These are phyloP conservation scores for Picathartes gymnocephalus DNA, from an alignment of 2,113 vertebrate species.

Conservation along the genomic window DNA sequence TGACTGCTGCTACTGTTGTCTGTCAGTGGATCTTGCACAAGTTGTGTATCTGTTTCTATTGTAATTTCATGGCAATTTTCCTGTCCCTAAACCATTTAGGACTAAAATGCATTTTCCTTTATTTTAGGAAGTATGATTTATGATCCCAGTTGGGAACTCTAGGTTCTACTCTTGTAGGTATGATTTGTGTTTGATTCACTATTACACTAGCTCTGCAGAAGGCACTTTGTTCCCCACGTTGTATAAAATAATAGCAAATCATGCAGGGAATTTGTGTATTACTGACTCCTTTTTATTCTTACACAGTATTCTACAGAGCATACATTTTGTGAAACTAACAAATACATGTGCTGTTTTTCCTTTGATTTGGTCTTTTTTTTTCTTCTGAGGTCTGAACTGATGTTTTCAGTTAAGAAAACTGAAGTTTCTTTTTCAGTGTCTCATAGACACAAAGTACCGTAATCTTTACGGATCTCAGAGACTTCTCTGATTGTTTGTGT, in stretches of 20 bases:
- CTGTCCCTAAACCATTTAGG: not conserved
- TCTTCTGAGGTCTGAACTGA: not conserved
- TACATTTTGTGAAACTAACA: not conserved
- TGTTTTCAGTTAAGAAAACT: not conserved
- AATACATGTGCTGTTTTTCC: not conserved
- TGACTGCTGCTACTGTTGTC: not conserved
- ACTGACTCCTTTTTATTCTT: not conserved
- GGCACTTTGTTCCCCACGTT: not conserved
- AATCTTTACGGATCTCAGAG: not conserved
- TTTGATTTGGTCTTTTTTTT: not conserved
- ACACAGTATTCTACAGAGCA: not conserved
- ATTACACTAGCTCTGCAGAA: not conserved
- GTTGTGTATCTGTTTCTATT: not conserved
- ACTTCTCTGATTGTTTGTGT: not conserved
- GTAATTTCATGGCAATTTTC: not conserved
- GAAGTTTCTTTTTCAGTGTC: not conserved
- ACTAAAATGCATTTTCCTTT: not conserved
- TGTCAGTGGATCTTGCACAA: not conserved
- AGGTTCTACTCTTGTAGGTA: not conserved
- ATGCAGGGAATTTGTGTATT: not conserved
- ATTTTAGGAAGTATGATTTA: not conserved
- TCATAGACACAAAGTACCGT: not conserved
- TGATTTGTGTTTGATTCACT: not conserved
- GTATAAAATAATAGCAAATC: not conserved
- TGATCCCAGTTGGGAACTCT: not conserved